Base-by-base conservation (phyloP, 2,113 vertebrate species). In the Furnarius figulus region DNA sequence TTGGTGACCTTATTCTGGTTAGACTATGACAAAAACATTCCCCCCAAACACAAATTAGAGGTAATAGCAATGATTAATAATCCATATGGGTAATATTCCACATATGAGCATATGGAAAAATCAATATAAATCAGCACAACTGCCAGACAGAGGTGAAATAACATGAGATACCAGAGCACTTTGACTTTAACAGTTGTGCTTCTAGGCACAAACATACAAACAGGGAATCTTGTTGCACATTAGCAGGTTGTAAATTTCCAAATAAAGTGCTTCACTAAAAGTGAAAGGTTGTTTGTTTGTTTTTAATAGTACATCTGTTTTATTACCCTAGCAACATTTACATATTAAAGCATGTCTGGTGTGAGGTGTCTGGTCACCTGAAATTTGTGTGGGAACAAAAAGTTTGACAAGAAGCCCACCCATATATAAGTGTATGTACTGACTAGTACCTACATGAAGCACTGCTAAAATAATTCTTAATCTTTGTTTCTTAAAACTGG, bases 301-400 rank as follows among this genome's bases (percentile, higher is more conserved):
- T 95, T 96, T 90, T 85, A 93, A 92, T 66, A 74, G 92, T 82
- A 56, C 92, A 90, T 95, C 93, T 96, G 96, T 89, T 97, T 94
- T 96, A 90, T 96, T 95, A 94, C 95, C 95, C 88, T 40, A 75
- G 61, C 65, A 90, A 90, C 88, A 87, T 76, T 80, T 83, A 24
- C 13, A 90, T 94, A 93, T 73, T 92, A 93, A 92, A 90, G 89
- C 7, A 74, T 15, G 75, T 65, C 90, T 95, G 90, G 83, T 27
- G 14, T 39, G 47, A 94, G 85, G 79, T 87, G 90, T 87, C 93
- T 77, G 88, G 79, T 94, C 92, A 95, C 52, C 80, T 75, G 68
- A 92, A 90, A 74, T 84, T 78, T 44, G 49, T 81, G 50, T 93
- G 67, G 47, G 77, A 92, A 75, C 37, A 82, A 58, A 80, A 80